Base-by-base conservation (phyloP, 1,140 invertebrate species). In the Periplaneta americana region DNA sequence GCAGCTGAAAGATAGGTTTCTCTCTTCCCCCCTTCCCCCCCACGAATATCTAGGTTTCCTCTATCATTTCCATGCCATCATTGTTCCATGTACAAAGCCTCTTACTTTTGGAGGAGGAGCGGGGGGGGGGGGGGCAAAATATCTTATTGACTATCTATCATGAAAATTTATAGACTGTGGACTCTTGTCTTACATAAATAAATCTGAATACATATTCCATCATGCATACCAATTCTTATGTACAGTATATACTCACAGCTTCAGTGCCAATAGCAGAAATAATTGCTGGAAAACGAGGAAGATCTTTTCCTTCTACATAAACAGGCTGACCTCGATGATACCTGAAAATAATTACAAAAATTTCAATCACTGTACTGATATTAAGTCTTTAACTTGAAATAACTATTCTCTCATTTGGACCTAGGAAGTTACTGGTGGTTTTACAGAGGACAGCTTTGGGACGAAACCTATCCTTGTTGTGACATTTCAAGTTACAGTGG, bases 241-340 rank as follows among this genome's bases (percentile, higher is more conserved):
- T 18, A 75, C 31, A 76, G 15, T 34, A 37, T 79, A 77, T 57
- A 91, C 93, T 90, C 88, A 98, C 96, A 88, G 94, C 94, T 89
- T 98, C 96, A 76, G 93, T 94, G 81, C 95, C 95, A 84, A 98
- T 97, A 34, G 95, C 94, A 57, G 95, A 95, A 85, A 99, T 97
- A 84, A 96, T 94, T 5, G 94, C 97, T 81, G 94, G 92, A 86
- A 96, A 96, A 85, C 95, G 93, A 0, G 92, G 90, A 83, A 94
- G 89, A 85, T 98, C 96, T 84, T 95, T 94, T 35, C 96, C 96
- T 88, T 97, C 97, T 10, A 98, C 94, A 88, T 95, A 97, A 34
- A 98, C 93, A 82, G 95, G 94, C 88, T 98, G 97, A 4, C 97
- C 97, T 82, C 97, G 91, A 87, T 98, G 96, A 89, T 95, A 98